Base-by-base conservation (phyloP, 2,888 invertebrate genomes). In the Watsonalla binaria region DNA sequence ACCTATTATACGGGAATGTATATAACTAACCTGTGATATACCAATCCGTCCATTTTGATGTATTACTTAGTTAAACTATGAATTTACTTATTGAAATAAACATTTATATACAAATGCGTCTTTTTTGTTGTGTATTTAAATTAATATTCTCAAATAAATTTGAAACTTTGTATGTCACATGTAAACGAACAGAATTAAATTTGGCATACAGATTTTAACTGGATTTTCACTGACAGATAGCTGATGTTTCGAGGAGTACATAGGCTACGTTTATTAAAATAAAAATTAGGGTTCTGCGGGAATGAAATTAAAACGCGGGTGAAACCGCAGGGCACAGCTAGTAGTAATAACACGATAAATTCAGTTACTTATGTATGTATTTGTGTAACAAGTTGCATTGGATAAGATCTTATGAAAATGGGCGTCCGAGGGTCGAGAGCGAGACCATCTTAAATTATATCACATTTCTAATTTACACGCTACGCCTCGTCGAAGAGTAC, bases 11-110 rank as follows among this genome's bases (percentile, higher is more conserved):
- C 45, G 34, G 51, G 45, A 76, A 77, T 82, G 74, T 82, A 74
- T 80, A 78, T 77, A 84, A 85, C 83, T 89, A 89, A 90, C 87
- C 89, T 90, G 90, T 90, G 90, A 90, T 90, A 89, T 80, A 83
- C 66, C 68, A 72, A 69, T 84, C 89, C 89, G 86, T 90, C 90
- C 90, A 79, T 72, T 77, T 72, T 77, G 71, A 65, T 70, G 62
- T 75, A 24, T 24, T 24, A 24, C 24, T 24, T 24, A 72, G 68
- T 70, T 62, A 60, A 70, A 69, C 66, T 72, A 69, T 63, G 59
- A 60, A 66, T 58, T 58, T 51, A 42, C 42, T 42, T 66, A 65
- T 63, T 64, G 60, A 63, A 72, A 65, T 62, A 68, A 66, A 61
- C 60, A 61, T 64, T 70, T 73, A 71, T 70, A 65, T 51, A 63